Percentiles rank a stretch among this genome's conserved stretches.
These are phyloP conservation scores for Acipenser ruthenus DNA, from an alignment of 2,797 vertebrate species.

Conservation along the genomic window DNA sequence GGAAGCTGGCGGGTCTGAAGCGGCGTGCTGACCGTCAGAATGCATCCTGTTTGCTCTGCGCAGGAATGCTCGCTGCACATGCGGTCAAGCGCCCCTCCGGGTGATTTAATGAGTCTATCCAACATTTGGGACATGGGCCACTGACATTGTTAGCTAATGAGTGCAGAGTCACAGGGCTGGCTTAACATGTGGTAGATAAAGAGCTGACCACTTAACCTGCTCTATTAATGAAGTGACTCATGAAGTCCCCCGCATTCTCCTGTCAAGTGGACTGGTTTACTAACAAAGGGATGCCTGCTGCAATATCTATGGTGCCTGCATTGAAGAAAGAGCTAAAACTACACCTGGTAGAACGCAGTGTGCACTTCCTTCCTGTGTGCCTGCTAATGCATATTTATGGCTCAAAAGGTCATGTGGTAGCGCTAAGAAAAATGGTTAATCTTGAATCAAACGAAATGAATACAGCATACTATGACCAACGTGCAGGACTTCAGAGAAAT, in stretches of 20 bases:
- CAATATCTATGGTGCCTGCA: no score
- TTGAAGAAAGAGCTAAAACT: no score
- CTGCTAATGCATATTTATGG: no score
- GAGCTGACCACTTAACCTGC: slow-evolving; percentile 35
- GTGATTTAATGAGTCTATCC: slow-evolving; percentile 1
- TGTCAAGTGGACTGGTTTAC: background rate
- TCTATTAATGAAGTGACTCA: background rate
- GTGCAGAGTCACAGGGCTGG: slow-evolving; percentile 45
- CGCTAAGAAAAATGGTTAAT: no score
- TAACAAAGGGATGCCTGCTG: background rate
- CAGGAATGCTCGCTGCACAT: background rate
- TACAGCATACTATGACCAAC: no score
- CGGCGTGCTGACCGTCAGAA: background rate
- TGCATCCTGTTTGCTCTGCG: background rate
- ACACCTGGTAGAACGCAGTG: no score
- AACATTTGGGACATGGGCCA: background rate
- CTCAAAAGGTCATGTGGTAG: no score
- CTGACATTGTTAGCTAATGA: slow-evolving; percentile 22
- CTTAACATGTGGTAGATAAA: slow-evolving; percentile 33
- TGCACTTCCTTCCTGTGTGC: no score
- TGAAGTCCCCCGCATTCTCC: background rate
- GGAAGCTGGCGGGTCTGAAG: background rate
- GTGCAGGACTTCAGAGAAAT: no score
- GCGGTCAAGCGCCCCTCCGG: background rate
- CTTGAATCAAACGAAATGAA: no score